Percentiles rank a stretch among this genome's conserved stretches.
Evolutionary conservation across 1,140 invertebrate species (phyloP).

Genomic region (Trigoniulus corallinus): DNA sequence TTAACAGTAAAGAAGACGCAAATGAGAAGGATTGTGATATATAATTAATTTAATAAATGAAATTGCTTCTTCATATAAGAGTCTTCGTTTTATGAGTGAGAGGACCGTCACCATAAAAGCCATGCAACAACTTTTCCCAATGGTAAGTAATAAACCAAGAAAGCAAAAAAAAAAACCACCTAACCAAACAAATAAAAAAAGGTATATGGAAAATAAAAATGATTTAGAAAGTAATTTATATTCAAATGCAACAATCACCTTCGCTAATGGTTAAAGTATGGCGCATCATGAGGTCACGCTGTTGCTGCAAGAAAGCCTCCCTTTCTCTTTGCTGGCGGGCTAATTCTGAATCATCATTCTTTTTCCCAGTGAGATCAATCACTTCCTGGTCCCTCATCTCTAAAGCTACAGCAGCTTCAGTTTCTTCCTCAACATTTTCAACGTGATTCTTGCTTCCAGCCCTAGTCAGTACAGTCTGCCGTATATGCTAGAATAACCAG

Average conservation of each 20-base stretch:
- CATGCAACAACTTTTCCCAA: too few species aligned
- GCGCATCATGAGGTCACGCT: conserved; percentile 42
- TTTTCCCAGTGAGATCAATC: conserved; percentile 59
- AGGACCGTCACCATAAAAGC: too few species aligned
- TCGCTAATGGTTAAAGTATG: conserved; percentile 37
- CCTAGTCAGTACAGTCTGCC: conserved; percentile 70
- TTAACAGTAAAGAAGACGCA: too few species aligned
- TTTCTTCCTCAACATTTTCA: conserved; percentile 41
- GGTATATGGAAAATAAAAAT: background rate
- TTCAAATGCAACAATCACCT: conserved; percentile 17
- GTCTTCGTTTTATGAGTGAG: too few species aligned
- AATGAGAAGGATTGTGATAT: too few species aligned
- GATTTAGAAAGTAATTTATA: background rate
- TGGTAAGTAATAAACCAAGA: too few species aligned
- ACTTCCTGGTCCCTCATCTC: conserved; percentile 32
- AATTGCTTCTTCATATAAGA: too few species aligned
- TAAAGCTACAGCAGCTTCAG: conserved; percentile 33
- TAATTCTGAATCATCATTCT: conserved; percentile 37
- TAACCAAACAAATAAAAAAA: background rate
- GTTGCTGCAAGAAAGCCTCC: conserved; percentile 34
- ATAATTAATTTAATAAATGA: too few species aligned
- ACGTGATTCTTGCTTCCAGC: conserved; percentile 46
- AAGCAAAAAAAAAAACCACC: background rate
- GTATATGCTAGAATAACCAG: conserved; percentile 49
- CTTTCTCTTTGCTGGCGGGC: conserved; percentile 29